Percentiles rank a stretch among this genome's conserved stretches.
Conservation (phyloP, 2,113 vertebrate genomes). For the Phalacrocorax pelagicus region DNA sequence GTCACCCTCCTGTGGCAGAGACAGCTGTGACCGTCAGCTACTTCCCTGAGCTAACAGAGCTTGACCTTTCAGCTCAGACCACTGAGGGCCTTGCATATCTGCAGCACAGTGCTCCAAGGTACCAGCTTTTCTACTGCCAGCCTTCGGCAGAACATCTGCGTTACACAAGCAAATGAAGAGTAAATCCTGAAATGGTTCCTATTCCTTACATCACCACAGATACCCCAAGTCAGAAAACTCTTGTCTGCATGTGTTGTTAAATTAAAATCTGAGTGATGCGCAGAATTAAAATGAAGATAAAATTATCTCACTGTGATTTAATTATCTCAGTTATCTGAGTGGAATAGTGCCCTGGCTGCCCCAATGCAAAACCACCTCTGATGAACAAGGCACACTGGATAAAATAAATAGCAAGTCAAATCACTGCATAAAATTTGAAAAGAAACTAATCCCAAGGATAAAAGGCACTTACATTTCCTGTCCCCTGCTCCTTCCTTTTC, state of each 20-base stretch:
- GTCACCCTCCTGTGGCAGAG: neutral
- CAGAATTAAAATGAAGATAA: conserved; percentile 37
- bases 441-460: neutral
- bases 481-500: neutral
- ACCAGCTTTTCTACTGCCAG: neutral
- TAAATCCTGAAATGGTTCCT: neutral
- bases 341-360: neutral
- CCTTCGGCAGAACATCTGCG: neutral
- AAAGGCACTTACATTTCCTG: neutral
- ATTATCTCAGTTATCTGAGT: conserved; percentile 41
- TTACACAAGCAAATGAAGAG: neutral
- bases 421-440: neutral
- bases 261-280: conserved; percentile 1
- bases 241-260: neutral
- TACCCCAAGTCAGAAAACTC: neutral
- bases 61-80: neutral
- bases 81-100: rapidly evolving
- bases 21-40: neutral
- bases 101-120: neutral
- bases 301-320: conserved; percentile 21
- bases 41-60: neutral
- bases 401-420: conserved; percentile 23
- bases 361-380: neutral
- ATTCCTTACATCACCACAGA: neutral
- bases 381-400: neutral